Base-by-base conservation (phyloP, 2,113 vertebrate genomes). In the Cacatua alba region DNA sequence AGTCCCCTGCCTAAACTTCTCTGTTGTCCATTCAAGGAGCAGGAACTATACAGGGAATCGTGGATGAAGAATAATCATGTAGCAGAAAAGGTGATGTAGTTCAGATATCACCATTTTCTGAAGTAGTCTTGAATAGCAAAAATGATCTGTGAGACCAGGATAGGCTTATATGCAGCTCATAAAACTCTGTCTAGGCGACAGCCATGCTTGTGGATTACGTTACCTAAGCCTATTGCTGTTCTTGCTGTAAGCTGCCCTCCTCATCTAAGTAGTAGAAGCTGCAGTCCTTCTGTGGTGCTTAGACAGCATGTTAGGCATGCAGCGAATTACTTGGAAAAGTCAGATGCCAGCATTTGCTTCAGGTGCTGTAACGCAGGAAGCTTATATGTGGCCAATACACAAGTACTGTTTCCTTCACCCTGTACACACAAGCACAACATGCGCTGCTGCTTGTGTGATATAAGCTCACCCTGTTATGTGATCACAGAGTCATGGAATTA, bases 141-240 rank as follows among this genome's bases (percentile, higher is more conserved):
- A 72, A 55, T 28, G 25, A 17, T 64, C 70, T 86, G 59, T 70
- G 67, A 86, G 46, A 33, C 39, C 29, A 39, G 91, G 64, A 49
- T 77, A 88, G 26, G 75, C 90, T 94, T 90, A 74, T 29, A 69
- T 20, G 20, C 43, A 35, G 68, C 74, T 90, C 80, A 88, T 41
- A 96, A 88, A 88, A 80, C n/a, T 55, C 83, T 72, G 48, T 35
- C 49, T 64, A 76, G 74, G 89, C 84, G 71, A 44, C 44, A 72
- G 81, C 74, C 74, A 57, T 81, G 57, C n/a, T 28, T 87, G 57
- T 82, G 71, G 84, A 86, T 96, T 96, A 86, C 0, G 0, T 53
- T 79, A 53, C 74, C 52, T 82, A 89, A 97, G 81, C 74, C 87
- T 94, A 60, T 84, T 92, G 68, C 74, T n/a, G n/a, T 78, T 95